Percentiles rank a stretch among this genome's conserved stretches.
Conservation (phyloP, 2,888 invertebrate species). For the Physocephala rufipes region DNA sequence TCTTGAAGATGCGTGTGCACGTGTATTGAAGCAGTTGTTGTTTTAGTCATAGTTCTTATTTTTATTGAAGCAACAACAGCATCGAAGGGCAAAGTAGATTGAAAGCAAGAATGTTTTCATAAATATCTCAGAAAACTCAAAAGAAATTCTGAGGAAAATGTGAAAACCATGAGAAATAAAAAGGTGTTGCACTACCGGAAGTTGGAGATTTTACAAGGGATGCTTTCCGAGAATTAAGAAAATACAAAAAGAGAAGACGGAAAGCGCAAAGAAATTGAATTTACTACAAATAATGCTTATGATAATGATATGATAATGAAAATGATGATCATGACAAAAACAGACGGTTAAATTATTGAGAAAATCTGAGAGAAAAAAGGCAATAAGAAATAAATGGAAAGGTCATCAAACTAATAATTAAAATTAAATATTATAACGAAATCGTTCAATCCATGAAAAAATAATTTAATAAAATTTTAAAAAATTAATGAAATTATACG, state of each 20-base stretch:
- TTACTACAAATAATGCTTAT: neutral
- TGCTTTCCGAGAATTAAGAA: constrained; percentile 20
- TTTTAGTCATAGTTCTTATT: neutral
- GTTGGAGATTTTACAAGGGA: constrained; percentile 7
- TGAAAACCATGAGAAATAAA: neutral
- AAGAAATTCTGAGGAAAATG: neutral
- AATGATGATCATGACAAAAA: neutral
- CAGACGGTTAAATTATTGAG: neutral
- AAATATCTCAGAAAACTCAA: constrained; percentile 3
- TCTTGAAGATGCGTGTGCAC: constrained; percentile 25
- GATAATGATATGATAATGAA: neutral
- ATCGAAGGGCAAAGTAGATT: neutral
- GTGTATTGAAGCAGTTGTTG: constrained; percentile 13
- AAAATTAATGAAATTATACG: neutral
- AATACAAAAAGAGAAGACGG: constrained; percentile 3
- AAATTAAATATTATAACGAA: neutral
- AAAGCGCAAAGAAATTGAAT: neutral
- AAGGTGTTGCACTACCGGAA: constrained; percentile 28
- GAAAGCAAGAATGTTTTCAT: neutral
- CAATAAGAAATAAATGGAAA: neutral
- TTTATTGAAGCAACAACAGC: constrained; percentile 3
- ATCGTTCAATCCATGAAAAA: neutral
- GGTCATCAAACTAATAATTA: neutral
- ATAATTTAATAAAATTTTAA: neutral
- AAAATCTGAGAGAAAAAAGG: neutral